These are phyloP conservation scores for Lutraria rhynchaena DNA, from an alignment of 1,140 invertebrate genomes.

Conservation along the genomic window DNA sequence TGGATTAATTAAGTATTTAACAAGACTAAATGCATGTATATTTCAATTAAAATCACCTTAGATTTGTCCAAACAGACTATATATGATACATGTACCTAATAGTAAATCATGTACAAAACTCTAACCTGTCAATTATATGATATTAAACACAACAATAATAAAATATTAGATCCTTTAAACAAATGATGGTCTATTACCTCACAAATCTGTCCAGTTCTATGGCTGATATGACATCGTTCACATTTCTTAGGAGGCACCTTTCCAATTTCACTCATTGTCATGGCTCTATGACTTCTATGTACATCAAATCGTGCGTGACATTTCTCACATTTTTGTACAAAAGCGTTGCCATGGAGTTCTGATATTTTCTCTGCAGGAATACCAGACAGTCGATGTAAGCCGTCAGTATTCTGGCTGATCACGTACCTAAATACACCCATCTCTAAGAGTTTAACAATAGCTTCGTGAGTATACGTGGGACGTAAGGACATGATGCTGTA, in stretches of 20 bases:
- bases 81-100: too few species aligned
- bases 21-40: too few species aligned
- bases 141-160: too few species aligned
- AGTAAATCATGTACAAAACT: too few species aligned
- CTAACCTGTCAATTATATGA: too few species aligned
- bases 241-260: constrained; percentile 60
- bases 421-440: constrained; percentile 67
- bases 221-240: constrained; percentile 61
- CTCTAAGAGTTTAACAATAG: constrained; percentile 69
- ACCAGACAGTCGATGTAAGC: constrained; percentile 93
- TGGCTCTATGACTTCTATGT: constrained; percentile 14
- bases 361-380: constrained; percentile 89
- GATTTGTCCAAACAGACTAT: too few species aligned
- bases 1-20: too few species aligned
- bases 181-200: too few species aligned
- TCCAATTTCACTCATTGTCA: not conserved
- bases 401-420: constrained; percentile 91
- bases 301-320: constrained; percentile 84
- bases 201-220: constrained; percentile 64
- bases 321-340: constrained; percentile 92
- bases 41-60: too few species aligned
- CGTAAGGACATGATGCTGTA: constrained; percentile 28
- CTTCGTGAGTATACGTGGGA: constrained; percentile 74
- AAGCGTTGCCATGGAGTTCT: constrained; percentile 88
- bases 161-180: too few species aligned